Evolutionary conservation across 1,140 invertebrate species (phyloP).

Genomic region (Maniola jurtina): DNA sequence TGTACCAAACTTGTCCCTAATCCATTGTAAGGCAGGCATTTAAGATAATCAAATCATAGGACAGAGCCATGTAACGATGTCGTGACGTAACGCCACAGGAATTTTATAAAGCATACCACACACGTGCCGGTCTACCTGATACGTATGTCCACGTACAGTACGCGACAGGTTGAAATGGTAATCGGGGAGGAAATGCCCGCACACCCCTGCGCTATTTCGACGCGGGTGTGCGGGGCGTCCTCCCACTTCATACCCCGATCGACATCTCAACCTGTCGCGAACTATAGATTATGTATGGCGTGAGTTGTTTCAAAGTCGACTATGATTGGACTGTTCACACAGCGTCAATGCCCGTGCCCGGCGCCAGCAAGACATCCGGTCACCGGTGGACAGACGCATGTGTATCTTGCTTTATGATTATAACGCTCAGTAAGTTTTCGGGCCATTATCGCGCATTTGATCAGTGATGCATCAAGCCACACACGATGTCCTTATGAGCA

Average conservation of each 20-base stretch:
- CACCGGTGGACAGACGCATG: neutral
- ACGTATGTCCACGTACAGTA: too few relatives aligned
- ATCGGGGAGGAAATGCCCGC: too few relatives aligned
- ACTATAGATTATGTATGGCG: too few relatives aligned
- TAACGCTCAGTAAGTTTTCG: constrained; percentile 51
- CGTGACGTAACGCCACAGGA: constrained; percentile 56
- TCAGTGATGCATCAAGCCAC: constrained; percentile 65
- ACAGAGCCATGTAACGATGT: constrained; percentile 60
- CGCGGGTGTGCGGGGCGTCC: too few relatives aligned
- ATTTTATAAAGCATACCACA: constrained; percentile 52
- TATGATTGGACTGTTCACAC: too few relatives aligned
- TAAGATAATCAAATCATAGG: constrained; percentile 54
- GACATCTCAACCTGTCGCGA: too few relatives aligned
- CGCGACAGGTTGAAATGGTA: too few relatives aligned
- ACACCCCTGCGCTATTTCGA: too few relatives aligned
- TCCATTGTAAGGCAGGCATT: constrained; percentile 32
- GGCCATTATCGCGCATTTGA: constrained; percentile 64
- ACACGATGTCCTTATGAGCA: constrained; percentile 65
- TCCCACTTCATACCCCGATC: too few relatives aligned
- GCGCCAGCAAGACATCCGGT: too few relatives aligned
- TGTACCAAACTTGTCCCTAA: constrained; percentile 29
- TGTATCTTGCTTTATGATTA: neutral
- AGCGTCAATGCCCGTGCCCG: too few relatives aligned
- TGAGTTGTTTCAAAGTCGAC: too few relatives aligned
- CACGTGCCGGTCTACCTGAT: neutral